These are phyloP conservation scores for Danio jaintianensis DNA, from an alignment of 2,797 vertebrate species.

Conservation along the genomic window DNA sequence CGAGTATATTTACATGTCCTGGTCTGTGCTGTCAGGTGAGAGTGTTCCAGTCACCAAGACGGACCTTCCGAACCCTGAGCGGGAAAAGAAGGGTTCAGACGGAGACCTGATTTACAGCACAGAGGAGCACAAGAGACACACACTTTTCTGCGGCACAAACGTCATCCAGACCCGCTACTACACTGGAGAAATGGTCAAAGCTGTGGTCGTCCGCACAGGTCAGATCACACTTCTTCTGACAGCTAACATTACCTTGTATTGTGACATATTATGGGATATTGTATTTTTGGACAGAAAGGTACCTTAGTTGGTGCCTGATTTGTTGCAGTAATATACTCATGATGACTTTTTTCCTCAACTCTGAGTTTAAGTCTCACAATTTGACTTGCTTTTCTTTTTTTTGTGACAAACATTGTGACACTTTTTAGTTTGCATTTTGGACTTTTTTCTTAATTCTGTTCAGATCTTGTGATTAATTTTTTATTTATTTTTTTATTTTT, in stretches of 20 bases:
- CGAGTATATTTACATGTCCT: background rate
- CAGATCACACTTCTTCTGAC: conserved; percentile 10
- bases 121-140: conserved; percentile 92
- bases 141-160: conserved; percentile 94
- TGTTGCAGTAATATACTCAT: too few species aligned
- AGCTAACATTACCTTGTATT: background rate
- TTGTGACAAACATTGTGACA: too few species aligned
- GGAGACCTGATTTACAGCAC: conserved; percentile 81
- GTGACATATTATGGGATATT: background rate
- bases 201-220: conserved; percentile 96
- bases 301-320: background rate
- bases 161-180: conserved; percentile 99
- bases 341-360: too few species aligned
- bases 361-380: too few species aligned
- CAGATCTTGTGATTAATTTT: too few species aligned
- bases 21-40: conserved; percentile 81
- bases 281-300: background rate
- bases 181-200: conserved; percentile 93
- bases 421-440: too few species aligned
- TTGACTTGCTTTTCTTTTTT: too few species aligned
- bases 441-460: too few species aligned
- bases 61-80: conserved; percentile 88
- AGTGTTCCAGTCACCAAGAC: conserved; percentile 98
- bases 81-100: conserved; percentile 75
- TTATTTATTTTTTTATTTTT: too few species aligned